These are phyloP conservation scores for Ruditapes philippinarum DNA, from an alignment of 1,140 invertebrate genomes.

Conservation along the genomic window DNA sequence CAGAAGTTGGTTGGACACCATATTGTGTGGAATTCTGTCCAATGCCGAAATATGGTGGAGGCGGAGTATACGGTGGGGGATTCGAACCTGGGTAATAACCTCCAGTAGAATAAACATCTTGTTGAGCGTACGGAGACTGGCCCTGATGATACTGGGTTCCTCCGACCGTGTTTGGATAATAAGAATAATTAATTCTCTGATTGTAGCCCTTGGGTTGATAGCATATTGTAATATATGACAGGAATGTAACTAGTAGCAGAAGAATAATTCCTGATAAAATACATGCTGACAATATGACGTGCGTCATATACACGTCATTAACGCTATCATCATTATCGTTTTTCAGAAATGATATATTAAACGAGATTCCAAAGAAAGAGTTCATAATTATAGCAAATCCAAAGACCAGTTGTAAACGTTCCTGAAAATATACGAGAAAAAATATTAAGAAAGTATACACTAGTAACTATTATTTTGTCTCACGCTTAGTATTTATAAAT, in stretches of 20 bases:
- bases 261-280: background rate
- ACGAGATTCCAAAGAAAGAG: background rate
- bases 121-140: background rate
- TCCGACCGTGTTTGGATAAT: background rate
- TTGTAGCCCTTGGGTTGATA: background rate
- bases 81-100: background rate
- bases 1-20: background rate
- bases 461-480: too few relatives aligned
- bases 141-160: background rate
- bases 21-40: background rate
- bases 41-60: background rate
- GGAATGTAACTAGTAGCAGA: background rate
- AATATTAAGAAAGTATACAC: too few relatives aligned
- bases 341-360: background rate
- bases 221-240: background rate
- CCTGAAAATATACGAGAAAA: background rate
- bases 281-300: background rate
- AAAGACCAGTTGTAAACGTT: background rate
- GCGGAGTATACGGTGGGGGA: background rate
- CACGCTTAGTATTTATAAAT: too few relatives aligned
- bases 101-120: background rate
- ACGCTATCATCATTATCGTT: too few relatives aligned
- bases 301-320: background rate
- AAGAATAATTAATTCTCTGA: background rate
- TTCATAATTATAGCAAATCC: background rate